phyloP scores from a whole-genome alignment of 1,140 invertebrate species.

The Tetramorium simillimum region DNA sequence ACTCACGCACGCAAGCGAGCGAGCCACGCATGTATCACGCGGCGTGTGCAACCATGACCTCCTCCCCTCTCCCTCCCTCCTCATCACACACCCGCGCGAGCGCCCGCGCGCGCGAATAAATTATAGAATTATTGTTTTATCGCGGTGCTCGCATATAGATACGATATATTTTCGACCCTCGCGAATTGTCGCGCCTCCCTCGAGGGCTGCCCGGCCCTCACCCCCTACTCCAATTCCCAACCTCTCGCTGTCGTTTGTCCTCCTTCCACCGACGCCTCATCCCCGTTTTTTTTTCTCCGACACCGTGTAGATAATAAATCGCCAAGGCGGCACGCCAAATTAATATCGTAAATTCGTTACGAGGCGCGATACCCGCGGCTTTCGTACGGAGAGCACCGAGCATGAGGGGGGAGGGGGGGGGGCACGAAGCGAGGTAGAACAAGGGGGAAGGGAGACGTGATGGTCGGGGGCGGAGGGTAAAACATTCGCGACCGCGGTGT shows the following conservation, averaged over 20 bases:
- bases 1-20: slow-evolving; percentile 22
- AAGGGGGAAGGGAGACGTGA: not conserved
- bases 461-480: slow-evolving; percentile 58
- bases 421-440: not conserved
- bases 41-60: slow-evolving; percentile 35
- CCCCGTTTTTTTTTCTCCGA: slow-evolving; percentile 53
- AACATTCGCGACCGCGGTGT: slow-evolving; percentile 76
- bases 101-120: slow-evolving; percentile 80
- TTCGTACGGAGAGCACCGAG: slow-evolving; percentile 48
- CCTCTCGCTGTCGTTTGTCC: not conserved
- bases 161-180: slow-evolving; percentile 72
- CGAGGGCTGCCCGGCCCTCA: slow-evolving; percentile 51
- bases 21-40: slow-evolving; percentile 39
- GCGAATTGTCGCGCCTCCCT: slow-evolving; percentile 77
- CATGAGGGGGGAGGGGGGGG: not conserved
- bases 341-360: slow-evolving; percentile 77
- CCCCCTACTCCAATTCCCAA: not conserved
- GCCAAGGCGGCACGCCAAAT: slow-evolving; percentile 76
- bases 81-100: slow-evolving; percentile 7
- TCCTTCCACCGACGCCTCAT: slow-evolving; percentile 15
- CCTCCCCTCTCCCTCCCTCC: not conserved
- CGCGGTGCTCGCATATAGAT: slow-evolving; percentile 70
- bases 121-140: slow-evolving; percentile 86
- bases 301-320: slow-evolving; percentile 73
- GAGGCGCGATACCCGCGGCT: slow-evolving; percentile 71